phyloP scores from a whole-genome alignment of 2,888 invertebrate species.

The Dasysyrphus albostriatus region DNA sequence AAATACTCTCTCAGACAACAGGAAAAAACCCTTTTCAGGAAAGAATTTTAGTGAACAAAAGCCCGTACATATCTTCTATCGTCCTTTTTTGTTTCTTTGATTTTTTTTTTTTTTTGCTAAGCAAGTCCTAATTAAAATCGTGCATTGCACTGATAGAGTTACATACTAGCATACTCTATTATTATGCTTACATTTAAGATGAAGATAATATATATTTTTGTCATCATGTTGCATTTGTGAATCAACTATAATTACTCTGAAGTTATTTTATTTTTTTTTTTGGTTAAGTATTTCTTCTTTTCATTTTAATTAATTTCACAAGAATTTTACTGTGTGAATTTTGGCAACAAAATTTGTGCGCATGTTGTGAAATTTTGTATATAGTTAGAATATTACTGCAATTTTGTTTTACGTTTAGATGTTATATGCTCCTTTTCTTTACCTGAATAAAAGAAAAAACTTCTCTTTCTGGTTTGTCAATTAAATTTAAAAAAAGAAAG shows the following conservation, averaged over 20 bases:
- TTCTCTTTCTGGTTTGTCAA: background rate
- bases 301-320: constrained; percentile 44
- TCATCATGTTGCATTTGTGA: constrained; percentile 13
- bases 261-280: background rate
- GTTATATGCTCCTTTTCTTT: no score
- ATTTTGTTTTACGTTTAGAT: background rate
- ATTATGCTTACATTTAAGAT: constrained; percentile 3
- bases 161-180: background rate
- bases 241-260: background rate
- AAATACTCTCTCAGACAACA: background rate
- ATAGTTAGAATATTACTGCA: background rate
- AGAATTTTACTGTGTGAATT: constrained; percentile 18
- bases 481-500: background rate
- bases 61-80: background rate
- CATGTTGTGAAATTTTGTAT: background rate
- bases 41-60: background rate
- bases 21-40: background rate
- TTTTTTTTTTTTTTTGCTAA: no score
- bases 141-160: background rate
- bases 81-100: background rate
- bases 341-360: background rate
- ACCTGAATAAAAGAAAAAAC: background rate
- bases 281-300: constrained; percentile 2
- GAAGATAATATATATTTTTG: background rate
- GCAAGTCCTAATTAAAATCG: constrained; percentile 1